Base-by-base conservation (phyloP, 2,888 invertebrate species). In the Coenonympha arcania region DNA sequence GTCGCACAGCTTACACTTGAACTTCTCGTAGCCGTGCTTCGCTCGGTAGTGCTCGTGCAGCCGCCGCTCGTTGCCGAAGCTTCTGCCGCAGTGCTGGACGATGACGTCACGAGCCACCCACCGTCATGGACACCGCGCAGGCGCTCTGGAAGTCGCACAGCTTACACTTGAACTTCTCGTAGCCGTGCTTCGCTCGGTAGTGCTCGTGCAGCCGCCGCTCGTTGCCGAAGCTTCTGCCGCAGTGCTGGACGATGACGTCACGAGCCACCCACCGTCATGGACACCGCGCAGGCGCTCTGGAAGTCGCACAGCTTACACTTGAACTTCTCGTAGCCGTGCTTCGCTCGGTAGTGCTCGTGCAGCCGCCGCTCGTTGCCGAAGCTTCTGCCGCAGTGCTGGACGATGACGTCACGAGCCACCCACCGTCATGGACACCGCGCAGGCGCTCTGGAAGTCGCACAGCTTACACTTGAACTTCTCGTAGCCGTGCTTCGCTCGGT, bases 21-120 rank as follows among this genome's bases (percentile, higher is more conserved):
- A 64, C 61, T 80, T 79, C 54, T 77, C 77, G 48, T 76, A 69
- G 0, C 75, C 81, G 18, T 81, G 81, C 46, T 73, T 76, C 0
- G 80, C 73, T 6, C 81, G 58, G 24, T 63, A 66, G 39, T 81
- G 81, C 33, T 80, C 80, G 11, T 11, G 31, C 31, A 31, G 31
- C n/a, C 31, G 31, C 11, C n/a, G n/a, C n/a, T n/a, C n/a, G n/a
- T 65, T 62, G n/a, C n/a, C n/a, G n/a, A n/a, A n/a, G n/a, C n/a
- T n/a, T n/a, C n/a, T n/a, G n/a, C n/a, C n/a, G n/a, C n/a, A n/a
- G n/a, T n/a, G n/a, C n/a, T n/a, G n/a, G n/a, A n/a, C n/a, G n/a
- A n/a, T n/a, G n/a, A n/a, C n/a, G n/a, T n/a, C n/a, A n/a, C n/a
- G n/a, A 3, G n/a, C 6, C 0, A 20, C 20, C 5, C 46, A 79